Evolutionary conservation across 2,888 invertebrate species (phyloP).

Genomic region (Lissonota sp.): DNA sequence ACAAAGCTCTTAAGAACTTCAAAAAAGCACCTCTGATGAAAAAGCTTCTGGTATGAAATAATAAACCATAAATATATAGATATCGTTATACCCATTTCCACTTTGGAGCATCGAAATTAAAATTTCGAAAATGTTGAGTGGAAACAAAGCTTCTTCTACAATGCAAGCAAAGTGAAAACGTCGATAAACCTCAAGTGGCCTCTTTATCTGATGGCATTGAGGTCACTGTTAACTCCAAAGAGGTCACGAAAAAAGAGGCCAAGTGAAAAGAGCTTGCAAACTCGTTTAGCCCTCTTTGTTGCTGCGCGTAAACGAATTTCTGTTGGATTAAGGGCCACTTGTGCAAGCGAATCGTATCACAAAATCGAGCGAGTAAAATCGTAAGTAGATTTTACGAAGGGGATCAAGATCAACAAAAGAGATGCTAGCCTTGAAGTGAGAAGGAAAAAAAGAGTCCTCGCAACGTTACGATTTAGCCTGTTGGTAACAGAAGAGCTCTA

Average conservation of each 20-base stretch:
- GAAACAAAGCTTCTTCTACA: no score
- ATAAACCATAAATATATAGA: no score
- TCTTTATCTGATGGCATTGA: not conserved
- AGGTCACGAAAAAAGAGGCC: not conserved
- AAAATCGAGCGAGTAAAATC: slow-evolving; percentile 28
- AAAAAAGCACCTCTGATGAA: no score
- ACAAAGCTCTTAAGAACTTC: no score
- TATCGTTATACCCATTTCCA: no score
- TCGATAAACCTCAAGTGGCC: not conserved
- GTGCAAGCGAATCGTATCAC: slow-evolving; percentile 7
- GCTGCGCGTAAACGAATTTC: slow-evolving; percentile 39
- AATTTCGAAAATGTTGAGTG: no score
- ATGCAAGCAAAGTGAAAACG: no score
- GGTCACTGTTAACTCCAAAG: not conserved
- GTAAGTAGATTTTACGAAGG: slow-evolving; percentile 28
- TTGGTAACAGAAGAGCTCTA: not conserved
- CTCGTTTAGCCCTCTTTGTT: slow-evolving; percentile 30
- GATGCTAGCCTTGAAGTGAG: not conserved
- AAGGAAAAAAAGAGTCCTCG: slow-evolving; percentile 8
- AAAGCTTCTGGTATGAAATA: no score
- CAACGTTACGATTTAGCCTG: slow-evolving; percentile 7
- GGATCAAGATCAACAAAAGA: not conserved
- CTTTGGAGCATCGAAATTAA: no score
- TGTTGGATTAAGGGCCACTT: slow-evolving; percentile 36
- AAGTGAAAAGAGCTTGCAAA: slow-evolving; percentile 10